phyloP scores from a whole-genome alignment of 2,797 vertebrate genomes.

The Oreonectes daqikongensis region DNA sequence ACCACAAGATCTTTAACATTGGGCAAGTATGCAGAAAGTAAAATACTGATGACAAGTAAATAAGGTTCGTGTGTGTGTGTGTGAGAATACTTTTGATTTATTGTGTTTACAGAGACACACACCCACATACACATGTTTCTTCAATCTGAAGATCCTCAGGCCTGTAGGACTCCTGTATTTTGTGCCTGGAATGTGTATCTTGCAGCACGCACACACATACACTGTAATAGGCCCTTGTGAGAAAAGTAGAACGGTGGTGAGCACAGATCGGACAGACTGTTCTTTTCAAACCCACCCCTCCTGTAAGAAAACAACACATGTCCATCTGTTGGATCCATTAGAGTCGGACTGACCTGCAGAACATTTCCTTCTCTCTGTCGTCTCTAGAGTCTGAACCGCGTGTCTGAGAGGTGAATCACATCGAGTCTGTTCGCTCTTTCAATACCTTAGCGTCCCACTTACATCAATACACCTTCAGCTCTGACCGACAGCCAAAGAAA shows the following conservation, averaged over 20 bases:
- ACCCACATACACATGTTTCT: conserved; percentile 23
- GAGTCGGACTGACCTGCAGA: neutral
- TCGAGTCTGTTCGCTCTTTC: neutral
- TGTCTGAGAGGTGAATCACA: conserved; percentile 32
- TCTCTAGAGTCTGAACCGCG: conserved; percentile 10
- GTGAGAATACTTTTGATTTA: neutral
- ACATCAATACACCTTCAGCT: neutral
- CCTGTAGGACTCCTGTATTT: neutral
- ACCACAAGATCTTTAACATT: too few relatives aligned
- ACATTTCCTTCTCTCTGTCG: conserved; percentile 25
- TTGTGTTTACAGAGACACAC: neutral
- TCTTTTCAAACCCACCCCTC: conserved; percentile 35
- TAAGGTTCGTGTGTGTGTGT: neutral
- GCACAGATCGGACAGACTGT: conserved; percentile 29
- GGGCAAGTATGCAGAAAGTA: too few relatives aligned
- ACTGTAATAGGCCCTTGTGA: conserved; percentile 31
- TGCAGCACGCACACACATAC: neutral
- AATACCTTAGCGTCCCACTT: neutral
- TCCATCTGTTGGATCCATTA: conserved; percentile 41
- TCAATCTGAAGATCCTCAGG: conserved; percentile 10
- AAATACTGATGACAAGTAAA: too few relatives aligned
- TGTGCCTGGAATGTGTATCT: neutral
- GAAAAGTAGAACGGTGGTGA: neutral
- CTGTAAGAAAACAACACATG: conserved; percentile 27
- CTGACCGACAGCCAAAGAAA: neutral